Evolutionary conservation across 1,140 invertebrate species (phyloP).

Genomic region (Sinonovacula constricta): DNA sequence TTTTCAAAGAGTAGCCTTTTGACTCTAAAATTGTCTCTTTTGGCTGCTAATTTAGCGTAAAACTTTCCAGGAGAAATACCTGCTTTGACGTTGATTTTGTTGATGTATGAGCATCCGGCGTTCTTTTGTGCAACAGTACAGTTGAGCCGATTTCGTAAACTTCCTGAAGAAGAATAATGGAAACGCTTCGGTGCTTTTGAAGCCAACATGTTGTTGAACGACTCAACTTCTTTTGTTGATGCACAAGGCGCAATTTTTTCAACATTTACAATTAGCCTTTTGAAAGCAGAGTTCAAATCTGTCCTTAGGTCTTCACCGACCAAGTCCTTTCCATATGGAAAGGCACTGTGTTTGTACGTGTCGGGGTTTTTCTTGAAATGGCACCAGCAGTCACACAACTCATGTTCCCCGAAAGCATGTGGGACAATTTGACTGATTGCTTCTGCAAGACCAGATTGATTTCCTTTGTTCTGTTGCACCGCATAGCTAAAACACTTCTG

Average conservation of each 20-base stretch:
- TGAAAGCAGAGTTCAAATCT: background rate
- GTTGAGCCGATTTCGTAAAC: background rate
- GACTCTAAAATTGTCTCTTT: background rate
- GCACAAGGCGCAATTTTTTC: background rate
- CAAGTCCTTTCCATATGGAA: background rate
- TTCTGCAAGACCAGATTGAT: background rate
- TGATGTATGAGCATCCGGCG: background rate
- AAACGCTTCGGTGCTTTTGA: background rate
- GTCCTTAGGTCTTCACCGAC: background rate
- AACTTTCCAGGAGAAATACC: constrained; percentile 3
- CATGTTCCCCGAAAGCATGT: background rate
- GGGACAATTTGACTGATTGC: background rate
- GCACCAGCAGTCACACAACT: background rate
- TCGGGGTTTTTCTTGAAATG: background rate
- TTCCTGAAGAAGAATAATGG: constrained; percentile 8
- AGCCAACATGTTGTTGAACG: background rate
- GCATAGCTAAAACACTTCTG: constrained; percentile 4
- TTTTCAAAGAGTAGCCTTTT: background rate
- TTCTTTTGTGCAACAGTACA: constrained; percentile 5
- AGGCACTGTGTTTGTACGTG: constrained; percentile 1
- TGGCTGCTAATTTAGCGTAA: background rate
- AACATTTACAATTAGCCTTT: background rate
- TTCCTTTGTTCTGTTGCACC: background rate
- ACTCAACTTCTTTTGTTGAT: background rate
- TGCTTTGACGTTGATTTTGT: background rate